Evolutionary conservation across 2,113 vertebrate species (phyloP), one percentile per base, ranked within the genome.

Genomic region (Isurus oxyrinchus): DNA sequence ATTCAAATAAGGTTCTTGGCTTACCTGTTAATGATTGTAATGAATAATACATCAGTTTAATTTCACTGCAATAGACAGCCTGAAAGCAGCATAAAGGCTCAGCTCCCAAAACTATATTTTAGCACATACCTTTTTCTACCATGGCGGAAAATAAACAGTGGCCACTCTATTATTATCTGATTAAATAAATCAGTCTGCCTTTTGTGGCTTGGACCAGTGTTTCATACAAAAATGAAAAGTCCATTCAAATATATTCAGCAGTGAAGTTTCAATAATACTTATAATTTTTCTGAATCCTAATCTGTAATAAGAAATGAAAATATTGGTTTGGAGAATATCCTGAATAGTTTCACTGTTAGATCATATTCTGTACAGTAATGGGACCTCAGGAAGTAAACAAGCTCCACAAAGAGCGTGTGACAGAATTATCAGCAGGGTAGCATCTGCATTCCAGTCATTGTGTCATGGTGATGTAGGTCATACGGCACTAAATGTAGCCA

Each of bases 381-480:
- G 27, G 31, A 91, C 88, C 55, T 59, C 23, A 91, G 88, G 59
- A 94, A 94, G 90, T 94, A 94, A 63, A 94, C 59, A 94, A 40
- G 35, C 59, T 63, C 59, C 19, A 63, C 35, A 94, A 63, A 63
- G 90, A 66, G 35, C 90, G 59, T 63, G 90, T 94, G 59, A 94
- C 90, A 63, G 90, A 91, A 61, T 94, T 63, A 63, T 94, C 59
- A 94, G 35, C 57, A 4, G 59, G 23, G 35, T n/a, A 66, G 59
- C 21, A 94, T 94, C 90, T 94, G 90, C 90, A 94, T 94, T 94
- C 90, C 90, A 23, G 90, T 63, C 90, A 66, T 40, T 63, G 90
- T 94, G 90, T n/a, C n/a, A 94, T 19, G 5, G 35, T 63, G 90
- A 94, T 23, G 16, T 94, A 40, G 59, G 35, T 94, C 90, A 94